A percentile compares a stretch with the other conserved stretches of the same genome.
Conservation (phyloP, 2,888 invertebrate genomes). For the Phasia obesa region DNA sequence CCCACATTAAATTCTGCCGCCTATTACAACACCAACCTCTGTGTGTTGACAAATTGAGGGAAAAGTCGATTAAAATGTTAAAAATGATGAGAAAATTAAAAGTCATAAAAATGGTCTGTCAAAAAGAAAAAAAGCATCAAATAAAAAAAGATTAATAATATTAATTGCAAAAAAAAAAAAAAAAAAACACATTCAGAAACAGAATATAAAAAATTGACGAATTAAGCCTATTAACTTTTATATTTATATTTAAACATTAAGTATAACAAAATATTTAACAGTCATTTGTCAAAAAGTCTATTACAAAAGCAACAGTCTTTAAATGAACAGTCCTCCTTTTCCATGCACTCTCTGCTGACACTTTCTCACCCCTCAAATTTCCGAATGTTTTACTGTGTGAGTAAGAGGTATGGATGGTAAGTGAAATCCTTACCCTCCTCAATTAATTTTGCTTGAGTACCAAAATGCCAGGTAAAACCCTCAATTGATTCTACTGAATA, state of each 20-base stretch:
- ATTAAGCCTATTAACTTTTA: slow-evolving; percentile 60
- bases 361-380: slow-evolving; percentile 46
- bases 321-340: slow-evolving; percentile 35
- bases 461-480: slow-evolving; percentile 40
- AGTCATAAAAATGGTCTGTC: slow-evolving; percentile 40
- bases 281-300: slow-evolving; percentile 67
- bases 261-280: slow-evolving; percentile 46
- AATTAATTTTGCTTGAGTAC: slow-evolving; percentile 30
- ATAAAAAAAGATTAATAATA: slow-evolving; percentile 46
- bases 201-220: slow-evolving; percentile 7
- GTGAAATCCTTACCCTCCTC: slow-evolving; percentile 53
- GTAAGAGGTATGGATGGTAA: background rate
- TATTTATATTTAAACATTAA: background rate
- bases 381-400: background rate
- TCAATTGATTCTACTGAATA: slow-evolving; percentile 40
- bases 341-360: slow-evolving; percentile 1
- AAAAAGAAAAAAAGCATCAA: slow-evolving; percentile 9
- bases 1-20: slow-evolving; percentile 25
- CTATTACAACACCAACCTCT: background rate
- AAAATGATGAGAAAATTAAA: slow-evolving; percentile 26
- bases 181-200: background rate
- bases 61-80: slow-evolving; percentile 44
- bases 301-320: slow-evolving; percentile 35
- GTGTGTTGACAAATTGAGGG: background rate
- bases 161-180: slow-evolving; percentile 14